Conservation (phyloP, 2,113 vertebrate species). For the Empidonax alnorum region DNA sequence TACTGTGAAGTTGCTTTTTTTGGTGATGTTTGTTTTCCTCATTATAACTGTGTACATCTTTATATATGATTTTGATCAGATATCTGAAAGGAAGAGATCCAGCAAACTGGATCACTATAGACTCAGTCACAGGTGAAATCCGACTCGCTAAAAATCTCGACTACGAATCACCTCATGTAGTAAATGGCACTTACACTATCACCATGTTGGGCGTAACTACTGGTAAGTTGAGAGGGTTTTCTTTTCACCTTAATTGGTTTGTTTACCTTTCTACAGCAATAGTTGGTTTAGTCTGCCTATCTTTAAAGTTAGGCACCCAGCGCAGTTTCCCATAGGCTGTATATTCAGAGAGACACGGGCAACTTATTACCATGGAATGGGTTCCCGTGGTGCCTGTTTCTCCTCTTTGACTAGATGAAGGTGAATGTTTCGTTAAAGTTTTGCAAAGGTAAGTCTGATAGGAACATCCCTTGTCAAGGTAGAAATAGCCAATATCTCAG, state of each 20-base stretch:
- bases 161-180: constrained; percentile 73
- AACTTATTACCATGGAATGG: not conserved
- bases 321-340: not conserved
- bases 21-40: not conserved
- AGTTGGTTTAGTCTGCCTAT: not conserved
- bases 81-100: constrained; percentile 72
- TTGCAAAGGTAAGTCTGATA: not conserved
- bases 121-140: constrained; percentile 77
- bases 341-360: fast-evolving
- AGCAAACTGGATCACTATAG: constrained; percentile 75
- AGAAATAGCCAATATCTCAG: not conserved
- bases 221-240: constrained; percentile 61
- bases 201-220: constrained; percentile 75
- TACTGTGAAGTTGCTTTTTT: not conserved
- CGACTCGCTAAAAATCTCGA: constrained; percentile 71
- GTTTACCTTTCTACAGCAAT: not conserved
- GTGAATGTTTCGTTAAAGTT: not conserved
- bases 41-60: not conserved
- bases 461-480: not conserved
- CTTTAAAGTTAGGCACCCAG: not conserved
- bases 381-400: not conserved
- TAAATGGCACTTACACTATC: constrained; percentile 77
- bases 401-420: not conserved
- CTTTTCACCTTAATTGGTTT: not conserved
- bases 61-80: constrained; percentile 52